A percentile compares a stretch with the other conserved stretches of the same genome.
Evolutionary conservation across 1,140 invertebrate genomes (phyloP).

Genomic region (Drosophila erecta): DNA sequence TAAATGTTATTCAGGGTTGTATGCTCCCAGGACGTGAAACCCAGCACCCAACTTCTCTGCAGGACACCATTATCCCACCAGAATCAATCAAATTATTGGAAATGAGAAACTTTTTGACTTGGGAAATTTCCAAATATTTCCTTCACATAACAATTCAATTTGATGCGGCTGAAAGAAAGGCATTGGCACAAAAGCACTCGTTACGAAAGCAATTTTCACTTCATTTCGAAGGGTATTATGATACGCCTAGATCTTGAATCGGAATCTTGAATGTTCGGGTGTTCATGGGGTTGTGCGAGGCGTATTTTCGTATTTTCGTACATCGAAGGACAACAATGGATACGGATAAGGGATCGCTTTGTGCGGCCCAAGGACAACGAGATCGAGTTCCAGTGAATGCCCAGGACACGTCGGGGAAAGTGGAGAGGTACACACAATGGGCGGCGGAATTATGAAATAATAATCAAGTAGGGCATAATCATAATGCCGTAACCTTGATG

Average conservation of each 20-base stretch:
- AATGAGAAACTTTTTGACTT: constrained; percentile 24
- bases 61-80: background rate
- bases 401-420: constrained; percentile 61
- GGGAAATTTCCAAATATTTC: constrained; percentile 2
- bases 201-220: constrained; percentile 34
- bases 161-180: constrained; percentile 6
- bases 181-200: constrained; percentile 25
- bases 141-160: constrained; percentile 16
- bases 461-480: constrained; percentile 72
- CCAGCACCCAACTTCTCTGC: background rate
- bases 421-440: constrained; percentile 38
- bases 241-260: constrained; percentile 5
- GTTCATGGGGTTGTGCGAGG: constrained; percentile 62
- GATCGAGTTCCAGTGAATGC: constrained; percentile 56
- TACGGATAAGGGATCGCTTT: constrained; percentile 52
- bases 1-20: too few relatives aligned
- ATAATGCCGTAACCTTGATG: constrained; percentile 76
- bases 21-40: background rate
- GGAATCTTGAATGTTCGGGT: constrained; percentile 27
- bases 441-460: constrained; percentile 72
- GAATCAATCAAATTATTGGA: background rate
- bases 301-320: constrained; percentile 6
- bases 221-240: constrained; percentile 27
- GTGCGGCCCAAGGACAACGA: constrained; percentile 61
- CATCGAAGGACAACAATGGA: constrained; percentile 36